Base-by-base conservation (phyloP, 2,797 vertebrate species). In the Myiothlypis chrysogaster region DNA sequence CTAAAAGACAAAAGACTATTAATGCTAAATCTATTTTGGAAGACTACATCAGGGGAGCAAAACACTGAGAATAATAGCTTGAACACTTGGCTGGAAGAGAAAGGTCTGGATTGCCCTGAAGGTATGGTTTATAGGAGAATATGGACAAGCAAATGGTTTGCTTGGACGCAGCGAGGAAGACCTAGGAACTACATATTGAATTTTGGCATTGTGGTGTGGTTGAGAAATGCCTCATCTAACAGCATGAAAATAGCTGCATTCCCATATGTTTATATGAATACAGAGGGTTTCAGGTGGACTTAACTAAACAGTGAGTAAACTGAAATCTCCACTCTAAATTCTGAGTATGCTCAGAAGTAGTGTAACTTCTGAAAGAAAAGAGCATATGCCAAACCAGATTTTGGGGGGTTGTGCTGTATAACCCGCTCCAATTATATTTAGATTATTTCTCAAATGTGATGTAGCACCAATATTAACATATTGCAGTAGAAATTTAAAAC, bases 1-100 rank as follows among this genome's bases (percentile, higher is more conserved):
- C 98, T 99, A 81, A 76, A 92, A 93, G 76, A 49, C 65, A 94
- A 68, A 81, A 92, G 28, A 46, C 61, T 25, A 78, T 76, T 4
- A 44, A 43, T 46, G 25, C 82, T 70, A 56, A 89, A 70, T 71
- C 22, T 90, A 1, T 56, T 65, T 41, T 55, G 32, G 41, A 87
- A 84, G 44, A 60, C 18, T 69, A 34, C 20, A 46, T 21, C 4
- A 66, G 11, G 37, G 44, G 84, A 83, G 6, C 1, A 83, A 78
- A 80, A 73, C 4, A 12, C 9, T 68, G 20, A 43, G 41, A 89
- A 63, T 5, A 82, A 28, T 14, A 85, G 15, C 8, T 57, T 68
- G 39, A 30, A 65, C 4, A 35, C 39, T 49, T 53, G 46, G 5
- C 32, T 89, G 39, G 41, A 77, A 90, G 46, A 44, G 25, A 52